phyloP scores from a whole-genome alignment of 2,113 vertebrate genomes.

The Heterochromis multidens region DNA sequence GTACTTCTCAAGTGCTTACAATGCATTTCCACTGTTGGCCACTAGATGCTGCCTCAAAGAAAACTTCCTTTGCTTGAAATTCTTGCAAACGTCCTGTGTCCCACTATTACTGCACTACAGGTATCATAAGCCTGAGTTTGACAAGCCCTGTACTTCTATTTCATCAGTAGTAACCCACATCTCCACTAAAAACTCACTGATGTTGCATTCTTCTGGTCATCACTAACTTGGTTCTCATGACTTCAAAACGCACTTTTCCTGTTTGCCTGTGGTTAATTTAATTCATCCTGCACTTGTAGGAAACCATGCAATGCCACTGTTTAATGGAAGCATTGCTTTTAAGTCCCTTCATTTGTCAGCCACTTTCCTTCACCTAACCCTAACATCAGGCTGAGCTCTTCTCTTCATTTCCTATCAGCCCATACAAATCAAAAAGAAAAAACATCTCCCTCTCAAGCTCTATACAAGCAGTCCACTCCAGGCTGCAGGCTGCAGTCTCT shows the following conservation, averaged over 20 bases:
- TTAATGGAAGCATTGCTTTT: not conserved
- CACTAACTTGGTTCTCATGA: not conserved
- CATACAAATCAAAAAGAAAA: constrained; percentile 9
- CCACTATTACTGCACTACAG: not conserved
- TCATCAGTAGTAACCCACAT: too few species aligned
- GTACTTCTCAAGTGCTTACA: not conserved
- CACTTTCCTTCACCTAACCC: not conserved
- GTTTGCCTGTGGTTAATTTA: not conserved
- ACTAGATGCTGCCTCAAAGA: constrained; percentile 5
- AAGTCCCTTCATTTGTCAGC: not conserved
- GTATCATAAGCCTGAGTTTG: not conserved
- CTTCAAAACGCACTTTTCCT: not conserved
- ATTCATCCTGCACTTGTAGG: not conserved
- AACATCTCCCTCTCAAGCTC: constrained; percentile 30
- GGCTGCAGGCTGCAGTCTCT: constrained; percentile 46
- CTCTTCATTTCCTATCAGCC: not conserved
- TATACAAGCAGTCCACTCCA: constrained; percentile 36
- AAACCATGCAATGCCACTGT: not conserved
- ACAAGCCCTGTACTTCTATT: not conserved
- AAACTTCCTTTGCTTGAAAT: not conserved
- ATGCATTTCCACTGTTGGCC: not conserved
- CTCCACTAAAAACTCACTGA: not conserved
- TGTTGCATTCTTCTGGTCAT: not conserved
- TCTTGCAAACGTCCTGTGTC: not conserved
- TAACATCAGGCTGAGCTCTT: not conserved